Base-by-base conservation (phyloP, 2,113 vertebrate species). In the Xiphophorus hellerii region DNA sequence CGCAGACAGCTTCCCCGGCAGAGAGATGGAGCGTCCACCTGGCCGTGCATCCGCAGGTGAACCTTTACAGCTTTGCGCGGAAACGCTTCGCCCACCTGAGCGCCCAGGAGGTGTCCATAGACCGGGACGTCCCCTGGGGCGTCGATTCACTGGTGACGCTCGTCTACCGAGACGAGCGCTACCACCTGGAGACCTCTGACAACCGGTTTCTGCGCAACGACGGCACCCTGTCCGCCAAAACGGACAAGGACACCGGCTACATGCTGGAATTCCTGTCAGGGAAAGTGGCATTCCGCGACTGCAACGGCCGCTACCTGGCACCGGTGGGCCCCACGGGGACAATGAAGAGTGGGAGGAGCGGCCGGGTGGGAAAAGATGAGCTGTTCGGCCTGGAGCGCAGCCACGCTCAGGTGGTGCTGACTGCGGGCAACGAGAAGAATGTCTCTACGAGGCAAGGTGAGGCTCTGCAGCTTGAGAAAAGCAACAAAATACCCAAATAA, bases 11-110 rank as follows among this genome's bases (percentile, higher is more conserved):
- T 79, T 94, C 96, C 0, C 90, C 95, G 0, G 89, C 96, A 1
- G 97, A 98, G 94, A 96, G 94, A 4, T 99, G 98, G 98, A 96
- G 95, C 87, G 96, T 99, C 54, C 98, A 99, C 93, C 89, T 99
- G 86, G 97, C 97, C 80, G 96, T 98, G 93, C 98, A 99, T 61
- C 98, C 98, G 37, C 98, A 92, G 89, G 97, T 98, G 80, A 97
- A 96, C 92, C 88, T 99, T 14, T 99, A 96, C 92, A 98, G 97
- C 92, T 84, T 96, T 17, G 94, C 96, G 89, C 94, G 98, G 39
- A 99, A 99, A 80, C 96, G 97, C 84, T 99, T 96, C 92, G 97
- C 96, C 11, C 97, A 96, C 93, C 95, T 98, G 86, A 93, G 95
- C 67, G 84, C 95, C 76, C 91, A 89, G 12, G 94, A 98, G 90